Conservation (phyloP, 2,113 vertebrate genomes). For the Clarias magur region DNA sequence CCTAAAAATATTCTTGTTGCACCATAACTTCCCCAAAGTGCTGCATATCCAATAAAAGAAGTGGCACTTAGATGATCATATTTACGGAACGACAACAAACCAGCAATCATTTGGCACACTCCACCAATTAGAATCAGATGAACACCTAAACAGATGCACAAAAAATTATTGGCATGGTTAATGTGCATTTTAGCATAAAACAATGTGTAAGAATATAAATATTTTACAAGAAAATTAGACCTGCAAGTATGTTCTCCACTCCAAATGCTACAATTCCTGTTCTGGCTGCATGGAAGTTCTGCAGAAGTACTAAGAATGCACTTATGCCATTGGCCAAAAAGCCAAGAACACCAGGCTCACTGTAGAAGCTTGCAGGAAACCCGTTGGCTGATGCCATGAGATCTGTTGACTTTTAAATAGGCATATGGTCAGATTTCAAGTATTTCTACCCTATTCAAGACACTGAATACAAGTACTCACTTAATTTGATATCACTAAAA, state of each 20-base stretch:
- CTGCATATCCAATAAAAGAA: slow-evolving; percentile 83
- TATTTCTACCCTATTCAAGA: background rate
- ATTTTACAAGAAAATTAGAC: slow-evolving; percentile 57
- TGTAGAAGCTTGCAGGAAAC: slow-evolving; percentile 88
- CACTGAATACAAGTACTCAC: background rate
- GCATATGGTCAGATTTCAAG: background rate
- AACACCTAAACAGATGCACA: slow-evolving; percentile 71
- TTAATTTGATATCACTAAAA: background rate
- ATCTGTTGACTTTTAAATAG: background rate
- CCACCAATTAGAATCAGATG: slow-evolving; percentile 85
- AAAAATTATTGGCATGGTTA: background rate
- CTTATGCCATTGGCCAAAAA: slow-evolving; percentile 85
- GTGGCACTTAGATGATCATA: slow-evolving; percentile 83
- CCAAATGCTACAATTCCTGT: slow-evolving; percentile 66
- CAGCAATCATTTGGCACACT: slow-evolving; percentile 82
- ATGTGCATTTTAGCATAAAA: background rate
- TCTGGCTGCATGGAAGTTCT: slow-evolving; percentile 75
- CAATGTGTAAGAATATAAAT: background rate
- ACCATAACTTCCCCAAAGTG: slow-evolving; percentile 85
- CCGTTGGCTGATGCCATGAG: slow-evolving; percentile 71
- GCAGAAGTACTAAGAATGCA: slow-evolving; percentile 84
- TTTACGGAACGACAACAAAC: slow-evolving; percentile 83
- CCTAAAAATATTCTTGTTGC: slow-evolving; percentile 77
- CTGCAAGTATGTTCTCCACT: slow-evolving; percentile 82
- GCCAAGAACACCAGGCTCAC: slow-evolving; percentile 84